These are phyloP conservation scores for Volucella bombylans DNA, from an alignment of 2,888 invertebrate genomes.

Conservation along the genomic window DNA sequence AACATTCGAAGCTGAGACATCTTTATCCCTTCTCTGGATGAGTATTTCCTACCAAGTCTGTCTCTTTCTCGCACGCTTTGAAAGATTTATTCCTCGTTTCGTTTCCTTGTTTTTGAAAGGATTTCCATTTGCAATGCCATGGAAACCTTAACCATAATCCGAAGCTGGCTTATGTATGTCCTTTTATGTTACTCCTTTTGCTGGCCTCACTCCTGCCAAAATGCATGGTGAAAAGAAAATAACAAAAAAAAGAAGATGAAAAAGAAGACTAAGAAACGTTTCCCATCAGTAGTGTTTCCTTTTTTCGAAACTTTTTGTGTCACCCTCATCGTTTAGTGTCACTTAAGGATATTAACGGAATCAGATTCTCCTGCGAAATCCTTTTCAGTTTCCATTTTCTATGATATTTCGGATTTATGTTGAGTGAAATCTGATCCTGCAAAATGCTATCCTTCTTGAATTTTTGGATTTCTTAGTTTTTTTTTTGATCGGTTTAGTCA, in stretches of 20 bases:
- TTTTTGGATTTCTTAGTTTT: no score
- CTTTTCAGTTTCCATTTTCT: constrained; percentile 59
- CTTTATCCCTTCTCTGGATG: constrained; percentile 51
- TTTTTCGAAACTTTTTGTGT: constrained; percentile 52
- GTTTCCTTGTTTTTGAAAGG: constrained; percentile 67
- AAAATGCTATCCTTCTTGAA: constrained; percentile 2
- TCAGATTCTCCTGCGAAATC: constrained; percentile 59
- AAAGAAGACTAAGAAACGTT: constrained; percentile 6
- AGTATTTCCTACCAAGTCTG: constrained; percentile 45
- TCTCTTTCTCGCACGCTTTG: constrained; percentile 11
- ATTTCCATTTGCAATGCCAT: constrained; percentile 54
- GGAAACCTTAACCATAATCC: constrained; percentile 66
- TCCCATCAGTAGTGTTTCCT: constrained; percentile 60
- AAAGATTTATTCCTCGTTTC: constrained; percentile 65
- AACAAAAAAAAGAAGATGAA: not conserved
- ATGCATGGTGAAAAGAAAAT: not conserved
- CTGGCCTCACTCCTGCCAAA: not conserved
- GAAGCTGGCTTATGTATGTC: constrained; percentile 63
- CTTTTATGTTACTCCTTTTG: constrained; percentile 19
- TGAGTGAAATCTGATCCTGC: constrained; percentile 61
- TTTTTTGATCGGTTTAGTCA: not conserved
- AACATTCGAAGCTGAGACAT: constrained; percentile 38
- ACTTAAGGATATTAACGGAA: constrained; percentile 71
- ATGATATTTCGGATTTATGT: constrained; percentile 61
- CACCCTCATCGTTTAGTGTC: constrained; percentile 72